phyloP scores from a whole-genome alignment of 2,113 vertebrate species.

The Mesitornis unicolor region DNA sequence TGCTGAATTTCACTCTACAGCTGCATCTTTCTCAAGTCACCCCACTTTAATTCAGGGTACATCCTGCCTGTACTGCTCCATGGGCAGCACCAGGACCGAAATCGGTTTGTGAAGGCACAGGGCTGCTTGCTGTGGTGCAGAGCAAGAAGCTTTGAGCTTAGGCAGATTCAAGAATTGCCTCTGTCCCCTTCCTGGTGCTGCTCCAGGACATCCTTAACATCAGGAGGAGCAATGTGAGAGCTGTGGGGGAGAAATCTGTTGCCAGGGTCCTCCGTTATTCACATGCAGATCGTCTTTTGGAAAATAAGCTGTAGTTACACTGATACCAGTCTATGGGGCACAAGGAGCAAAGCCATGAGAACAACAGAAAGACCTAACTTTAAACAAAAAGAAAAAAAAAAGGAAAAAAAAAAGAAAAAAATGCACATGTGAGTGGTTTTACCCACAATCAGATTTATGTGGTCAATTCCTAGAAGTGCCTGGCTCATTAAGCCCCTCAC shows the following conservation, averaged over 20 bases:
- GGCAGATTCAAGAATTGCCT: too few species aligned
- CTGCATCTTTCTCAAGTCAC: too few species aligned
- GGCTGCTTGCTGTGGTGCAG: not conserved
- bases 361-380: not conserved
- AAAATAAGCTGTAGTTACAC: not conserved
- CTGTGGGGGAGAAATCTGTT: not conserved
- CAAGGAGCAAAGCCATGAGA: not conserved
- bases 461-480: not conserved
- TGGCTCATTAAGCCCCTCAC: too few species aligned
- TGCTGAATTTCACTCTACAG: not conserved
- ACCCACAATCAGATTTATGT: not conserved
- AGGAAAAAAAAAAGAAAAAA: rapidly evolving
- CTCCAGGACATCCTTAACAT: not conserved
- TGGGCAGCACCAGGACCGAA: not conserved
- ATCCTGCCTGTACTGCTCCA: rapidly evolving
- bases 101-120: rapidly evolving
- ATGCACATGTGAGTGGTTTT: not conserved
- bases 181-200: not conserved
- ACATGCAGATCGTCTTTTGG: not conserved
- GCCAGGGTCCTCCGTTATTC: not conserved
- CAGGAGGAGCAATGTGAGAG: not conserved
- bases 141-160: not conserved
- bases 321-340: not conserved
- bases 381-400: not conserved
- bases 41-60: not conserved